These are phyloP conservation scores for Spea multiplicata DNA, from an alignment of 2,113 vertebrate species.

Conservation along the genomic window DNA sequence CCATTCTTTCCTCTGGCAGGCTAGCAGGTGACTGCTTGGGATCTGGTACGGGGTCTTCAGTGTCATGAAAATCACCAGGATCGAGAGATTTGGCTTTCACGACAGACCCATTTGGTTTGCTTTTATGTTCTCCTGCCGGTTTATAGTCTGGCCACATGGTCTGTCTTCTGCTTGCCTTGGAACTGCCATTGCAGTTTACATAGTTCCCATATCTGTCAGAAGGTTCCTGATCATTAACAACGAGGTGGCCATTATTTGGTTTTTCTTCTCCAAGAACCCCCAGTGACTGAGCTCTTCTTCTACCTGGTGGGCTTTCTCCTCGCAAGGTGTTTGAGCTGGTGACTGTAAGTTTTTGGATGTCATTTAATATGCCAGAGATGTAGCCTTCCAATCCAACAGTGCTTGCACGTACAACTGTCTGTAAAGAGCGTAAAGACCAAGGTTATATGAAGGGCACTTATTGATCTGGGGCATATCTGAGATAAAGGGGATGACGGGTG, in stretches of 20 bases:
- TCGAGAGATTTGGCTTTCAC: slow-evolving; percentile 85
- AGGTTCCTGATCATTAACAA: slow-evolving; percentile 79
- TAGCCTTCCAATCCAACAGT: slow-evolving; percentile 85
- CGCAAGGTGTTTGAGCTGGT: slow-evolving; percentile 94
- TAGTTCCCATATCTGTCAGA: slow-evolving; percentile 69
- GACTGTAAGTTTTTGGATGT: slow-evolving; percentile 92
- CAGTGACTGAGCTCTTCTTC: slow-evolving; percentile 88
- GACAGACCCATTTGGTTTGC: slow-evolving; percentile 82
- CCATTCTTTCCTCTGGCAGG: slow-evolving; percentile 59
- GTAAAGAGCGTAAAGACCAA: slow-evolving; percentile 43
- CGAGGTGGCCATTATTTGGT: slow-evolving; percentile 78
- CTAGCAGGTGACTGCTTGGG: slow-evolving; percentile 39
- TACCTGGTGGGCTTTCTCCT: slow-evolving; percentile 80
- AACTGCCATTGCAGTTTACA: slow-evolving; percentile 77
- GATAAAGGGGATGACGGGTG: too few species aligned
- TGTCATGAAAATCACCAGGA: slow-evolving; percentile 64
- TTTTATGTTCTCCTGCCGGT: slow-evolving; percentile 68
- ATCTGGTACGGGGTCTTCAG: slow-evolving; percentile 48
- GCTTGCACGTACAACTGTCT: slow-evolving; percentile 94
- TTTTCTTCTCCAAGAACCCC: slow-evolving; percentile 86
- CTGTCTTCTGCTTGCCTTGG: slow-evolving; percentile 76
- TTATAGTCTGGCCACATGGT: slow-evolving; percentile 81
- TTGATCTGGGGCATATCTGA: too few species aligned
- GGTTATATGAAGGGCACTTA: background rate
- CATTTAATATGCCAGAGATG: slow-evolving; percentile 87